Evolutionary conservation across 2,113 vertebrate genomes (phyloP), one percentile per base, ranked within the genome.

Genomic region (Glaucomys volans): DNA sequence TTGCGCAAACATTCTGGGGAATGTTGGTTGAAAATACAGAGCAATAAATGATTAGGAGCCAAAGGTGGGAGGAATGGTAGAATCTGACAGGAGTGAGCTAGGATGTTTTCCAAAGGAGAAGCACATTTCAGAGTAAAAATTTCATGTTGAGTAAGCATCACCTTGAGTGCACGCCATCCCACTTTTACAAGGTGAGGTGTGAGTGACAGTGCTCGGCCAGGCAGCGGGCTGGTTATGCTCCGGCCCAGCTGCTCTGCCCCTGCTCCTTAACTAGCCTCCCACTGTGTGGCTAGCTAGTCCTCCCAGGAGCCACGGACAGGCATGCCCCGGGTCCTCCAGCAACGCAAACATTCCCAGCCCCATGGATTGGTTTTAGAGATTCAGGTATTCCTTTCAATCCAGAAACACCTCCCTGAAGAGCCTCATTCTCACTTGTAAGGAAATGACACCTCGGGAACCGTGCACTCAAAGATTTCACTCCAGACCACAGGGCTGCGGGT

Each of bases 401-500:
- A 76, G 64, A 94, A 95, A 77, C 26, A 64, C 47, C 24, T 94
- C 90, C 76, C 71, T 50, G 24, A 35, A 11, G 57, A 95, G 80
- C 24, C 7, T 87, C 71, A 59, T 66, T 72, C 62, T 74, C 40
- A 42, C 24, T 22, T 20, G 30, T 26, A 71, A 92, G 94, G 42
- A 94, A 87, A 84, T 47, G 54, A 50, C 5, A 84, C n/a, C 47
- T 84, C 79, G 57, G n/a, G 57, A 71, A 66, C 13, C 59, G 47
- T 64, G 10, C 40, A 35, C 67, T 44, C 40, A 50, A 82, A 42
- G 57, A 42, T 79, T 54, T 35, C 66, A 50, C 69, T 47, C 17
- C 40, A 80, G 62, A 47, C 74, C 8, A 11, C 62, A 3, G 20
- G 54, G 54, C 20, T 6, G 20, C 54, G 17, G 17, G 54, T 18